phyloP scores from a whole-genome alignment of 2,888 invertebrate species.

The Minunthozetes semirufus region DNA sequence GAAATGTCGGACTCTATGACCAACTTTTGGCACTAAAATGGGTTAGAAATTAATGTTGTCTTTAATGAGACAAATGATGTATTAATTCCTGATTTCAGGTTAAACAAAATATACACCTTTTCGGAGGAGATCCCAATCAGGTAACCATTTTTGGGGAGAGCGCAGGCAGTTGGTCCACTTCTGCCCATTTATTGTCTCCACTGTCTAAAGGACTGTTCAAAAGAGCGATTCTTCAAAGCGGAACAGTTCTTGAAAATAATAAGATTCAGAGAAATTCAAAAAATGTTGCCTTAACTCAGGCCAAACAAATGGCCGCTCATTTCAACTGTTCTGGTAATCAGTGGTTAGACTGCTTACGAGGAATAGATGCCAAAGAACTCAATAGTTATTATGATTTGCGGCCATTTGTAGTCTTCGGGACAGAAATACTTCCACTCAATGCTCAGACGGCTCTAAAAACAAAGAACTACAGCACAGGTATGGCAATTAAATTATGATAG shows the following conservation, averaged over 20 bases:
- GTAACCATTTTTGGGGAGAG: neutral
- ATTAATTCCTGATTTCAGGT: too few relatives aligned
- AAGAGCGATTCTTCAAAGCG: neutral
- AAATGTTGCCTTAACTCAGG: neutral
- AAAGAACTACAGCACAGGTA: neutral
- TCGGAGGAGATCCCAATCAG: neutral
- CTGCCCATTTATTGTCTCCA: neutral
- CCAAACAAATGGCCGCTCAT: neutral
- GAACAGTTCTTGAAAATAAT: neutral
- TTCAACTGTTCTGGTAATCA: slow-evolving; percentile 8
- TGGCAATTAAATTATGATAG: too few relatives aligned
- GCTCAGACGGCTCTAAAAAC: neutral
- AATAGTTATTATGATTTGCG: neutral
- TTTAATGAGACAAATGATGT: too few relatives aligned
- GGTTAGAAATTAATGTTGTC: neutral
- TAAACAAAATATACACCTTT: neutral
- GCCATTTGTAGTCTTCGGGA: neutral
- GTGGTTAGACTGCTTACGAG: neutral
- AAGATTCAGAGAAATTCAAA: neutral
- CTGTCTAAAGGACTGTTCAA: neutral
- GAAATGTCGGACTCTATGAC: neutral
- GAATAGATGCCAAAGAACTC: neutral
- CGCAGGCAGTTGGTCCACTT: neutral
- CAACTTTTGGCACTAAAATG: neutral
- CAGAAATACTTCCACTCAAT: neutral